Base-by-base conservation (phyloP, 2,797 vertebrate species). In the Muscicapa striata region DNA sequence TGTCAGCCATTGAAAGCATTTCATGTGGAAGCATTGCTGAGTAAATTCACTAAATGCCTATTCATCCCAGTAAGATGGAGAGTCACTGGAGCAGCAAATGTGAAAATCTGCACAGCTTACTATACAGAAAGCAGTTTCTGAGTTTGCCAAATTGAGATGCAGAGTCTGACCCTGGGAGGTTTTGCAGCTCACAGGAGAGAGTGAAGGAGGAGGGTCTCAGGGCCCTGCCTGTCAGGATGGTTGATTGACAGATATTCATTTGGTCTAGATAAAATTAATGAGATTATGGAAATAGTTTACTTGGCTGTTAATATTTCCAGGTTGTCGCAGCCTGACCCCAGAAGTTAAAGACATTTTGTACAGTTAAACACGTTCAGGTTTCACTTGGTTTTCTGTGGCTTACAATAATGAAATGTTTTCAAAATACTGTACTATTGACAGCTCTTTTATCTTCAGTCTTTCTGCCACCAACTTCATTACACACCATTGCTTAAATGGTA, bases 11-110 rank as follows among this genome's bases (percentile, higher is more conserved):
- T 98, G 96, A 97, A 97, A 93, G 52, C 90, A 97, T 96, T 95
- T 98, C 98, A 98, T 97, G 97, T 98, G 97, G 98, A 98, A 98
- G 97, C 95, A 98, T 97, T 75, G 92, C 97, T 98, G 96, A 98
- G 97, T 98, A 98, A 98, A 98, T 98, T 97, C 96, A 62, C 96
- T 98, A 97, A 98, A 97, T 97, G 97, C 96, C 97, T 94, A 97
- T 98, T 98, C 97, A 97, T 97, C 97, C 96, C 94, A 81, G 70
- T 94, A 95, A 97, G 97, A 97, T 94, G 91, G 94, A 84, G 92
- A 96, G 54, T 80, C 95, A 83, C 81, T 94, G 96, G 97, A 97
- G 97, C 96, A 89, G 95, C 93, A 98, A 98, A 98, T 98, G 97
- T 92, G 97, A 94, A 98, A 98, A 98, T 97, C 93, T 97, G 96